A percentile compares a stretch with the other conserved stretches of the same genome.
phyloP scores from a whole-genome alignment of 2,113 vertebrate genomes.

The Mystacornis crossleyi region DNA sequence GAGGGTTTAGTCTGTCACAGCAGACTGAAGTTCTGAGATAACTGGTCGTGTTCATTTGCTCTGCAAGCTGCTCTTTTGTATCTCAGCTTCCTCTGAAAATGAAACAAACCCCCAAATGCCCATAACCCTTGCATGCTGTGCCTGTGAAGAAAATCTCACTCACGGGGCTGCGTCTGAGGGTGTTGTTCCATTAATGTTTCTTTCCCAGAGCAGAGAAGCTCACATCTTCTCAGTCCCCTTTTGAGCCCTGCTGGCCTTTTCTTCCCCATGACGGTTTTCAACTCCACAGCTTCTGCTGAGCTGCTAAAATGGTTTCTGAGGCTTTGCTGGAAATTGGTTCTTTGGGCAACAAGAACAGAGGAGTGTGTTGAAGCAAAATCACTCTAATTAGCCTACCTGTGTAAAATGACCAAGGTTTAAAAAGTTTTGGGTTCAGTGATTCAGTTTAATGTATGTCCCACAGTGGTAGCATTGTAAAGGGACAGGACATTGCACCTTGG shows the following conservation, averaged over 20 bases:
- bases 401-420: background rate
- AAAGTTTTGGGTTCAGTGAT: background rate
- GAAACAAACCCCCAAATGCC: background rate
- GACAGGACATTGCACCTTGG: background rate
- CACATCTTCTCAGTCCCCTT: background rate
- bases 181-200: background rate
- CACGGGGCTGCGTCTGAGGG: background rate
- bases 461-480: background rate
- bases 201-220: background rate
- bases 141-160: background rate
- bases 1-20: background rate
- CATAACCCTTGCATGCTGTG: background rate
- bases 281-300: background rate
- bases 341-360: background rate
- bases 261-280: background rate
- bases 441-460: background rate
- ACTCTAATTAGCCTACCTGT: background rate
- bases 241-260: background rate
- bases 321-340: background rate
- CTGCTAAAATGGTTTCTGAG: background rate
- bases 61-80: background rate
- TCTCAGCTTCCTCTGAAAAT: constrained; percentile 5
- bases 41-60: background rate
- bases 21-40: background rate
- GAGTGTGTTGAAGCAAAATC: background rate